Evolutionary conservation across 2,113 vertebrate species (phyloP).

Genomic region (Papio anubis): DNA sequence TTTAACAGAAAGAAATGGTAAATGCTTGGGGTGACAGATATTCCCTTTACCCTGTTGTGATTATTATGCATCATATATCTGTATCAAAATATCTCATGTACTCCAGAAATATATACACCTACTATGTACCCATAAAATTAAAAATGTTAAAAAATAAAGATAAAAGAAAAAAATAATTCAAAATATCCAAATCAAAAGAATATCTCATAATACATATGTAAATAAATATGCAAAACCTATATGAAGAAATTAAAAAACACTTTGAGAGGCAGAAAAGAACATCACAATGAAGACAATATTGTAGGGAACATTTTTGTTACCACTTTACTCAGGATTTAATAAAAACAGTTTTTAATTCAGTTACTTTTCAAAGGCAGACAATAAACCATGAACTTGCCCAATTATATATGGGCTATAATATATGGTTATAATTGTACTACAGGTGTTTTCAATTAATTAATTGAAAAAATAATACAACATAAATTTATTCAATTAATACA

Average conservation of each 20-base stretch:
- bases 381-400: not conserved
- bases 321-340: not conserved
- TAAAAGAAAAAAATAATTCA: not conserved
- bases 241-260: not conserved
- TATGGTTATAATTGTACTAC: not conserved
- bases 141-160: too few species aligned
- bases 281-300: not conserved
- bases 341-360: not conserved
- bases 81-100: too few species aligned
- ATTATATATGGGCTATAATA: not conserved
- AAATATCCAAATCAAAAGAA: not conserved
- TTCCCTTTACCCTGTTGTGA: too few species aligned
- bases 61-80: too few species aligned
- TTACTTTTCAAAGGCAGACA: not conserved
- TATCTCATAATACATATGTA: not conserved
- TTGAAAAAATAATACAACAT: too few species aligned
- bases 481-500: not conserved
- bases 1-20: too few species aligned
- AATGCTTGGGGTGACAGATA: too few species aligned
- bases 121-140: too few species aligned
- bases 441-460: not conserved
- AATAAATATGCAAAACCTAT: not conserved
- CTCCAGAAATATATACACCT: too few species aligned
- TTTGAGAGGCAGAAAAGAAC: not conserved
- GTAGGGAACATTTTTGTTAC: not conserved